Percentiles rank a stretch among this genome's conserved stretches.
Evolutionary conservation across 2,888 invertebrate genomes (phyloP).

Genomic region (Apomyelois bistriatella): DNA sequence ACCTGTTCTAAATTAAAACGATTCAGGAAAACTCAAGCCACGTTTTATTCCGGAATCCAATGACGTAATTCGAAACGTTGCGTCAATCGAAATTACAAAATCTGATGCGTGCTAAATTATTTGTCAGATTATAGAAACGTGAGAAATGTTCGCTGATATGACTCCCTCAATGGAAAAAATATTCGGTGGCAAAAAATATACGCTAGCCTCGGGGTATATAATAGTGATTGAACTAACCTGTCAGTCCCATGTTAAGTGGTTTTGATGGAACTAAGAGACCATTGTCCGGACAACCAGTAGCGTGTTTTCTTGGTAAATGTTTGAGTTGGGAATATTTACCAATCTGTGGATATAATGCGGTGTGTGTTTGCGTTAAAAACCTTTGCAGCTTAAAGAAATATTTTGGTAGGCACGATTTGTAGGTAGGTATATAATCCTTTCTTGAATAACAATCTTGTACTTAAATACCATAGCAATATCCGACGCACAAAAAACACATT

Average conservation of each 20-base stretch:
- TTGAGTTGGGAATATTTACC: conserved; percentile 73
- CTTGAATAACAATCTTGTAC: conserved; percentile 9
- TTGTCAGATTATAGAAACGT: conserved; percentile 45
- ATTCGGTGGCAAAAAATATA: conserved; percentile 42
- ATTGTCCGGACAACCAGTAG: conserved; percentile 73
- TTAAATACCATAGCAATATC: not conserved
- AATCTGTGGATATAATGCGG: conserved; percentile 50
- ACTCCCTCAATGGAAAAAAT: conserved; percentile 64
- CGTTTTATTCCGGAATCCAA: conserved; percentile 23
- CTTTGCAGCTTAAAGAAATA: conserved; percentile 48
- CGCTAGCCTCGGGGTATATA: conserved; percentile 67
- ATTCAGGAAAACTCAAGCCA: conserved; percentile 19
- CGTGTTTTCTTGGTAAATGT: conserved; percentile 76
- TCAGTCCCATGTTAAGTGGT: conserved; percentile 79
- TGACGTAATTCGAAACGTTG: conserved; percentile 4
- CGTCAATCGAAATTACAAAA: not conserved
- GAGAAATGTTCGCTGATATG: conserved; percentile 56
- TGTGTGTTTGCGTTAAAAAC: conserved; percentile 53
- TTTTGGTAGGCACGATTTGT: conserved; percentile 42
- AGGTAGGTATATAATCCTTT: conserved; percentile 46
- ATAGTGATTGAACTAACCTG: conserved; percentile 79
- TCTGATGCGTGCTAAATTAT: conserved; percentile 35
- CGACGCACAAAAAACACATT: too few species aligned
- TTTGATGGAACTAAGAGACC: conserved; percentile 65
- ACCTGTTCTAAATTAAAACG: conserved; percentile 24